Base-by-base conservation (phyloP, 2,797 vertebrate genomes). In the Tympanoctomys barrerae region DNA sequence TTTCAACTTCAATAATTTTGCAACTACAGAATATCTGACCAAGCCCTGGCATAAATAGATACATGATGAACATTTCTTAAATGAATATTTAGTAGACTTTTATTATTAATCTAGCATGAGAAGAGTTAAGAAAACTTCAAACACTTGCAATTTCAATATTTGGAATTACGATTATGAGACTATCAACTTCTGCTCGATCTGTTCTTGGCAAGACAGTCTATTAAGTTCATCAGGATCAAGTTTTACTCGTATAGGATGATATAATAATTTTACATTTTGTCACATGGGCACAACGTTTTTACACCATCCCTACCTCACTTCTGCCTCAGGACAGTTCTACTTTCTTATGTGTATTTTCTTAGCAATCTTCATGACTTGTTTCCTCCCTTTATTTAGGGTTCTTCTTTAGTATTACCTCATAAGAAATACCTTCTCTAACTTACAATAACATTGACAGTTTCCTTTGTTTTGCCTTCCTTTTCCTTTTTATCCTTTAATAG, bases 161-260 rank as follows among this genome's bases (percentile, higher is more conserved):
- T 66, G 81, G 22, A 94, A 82, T 85, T 92, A 90, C 77, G 8
- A 77, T 80, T 52, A 62, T 80, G 80, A 90, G 94, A 93, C 42
- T 68, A 28, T 36, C 39, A 81, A 61, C 36, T 52, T 87, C n/a
- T 62, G 75, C 82, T 87, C 73, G 49, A 77, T 39, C 13, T 88
- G 10, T 9, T 94, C 13, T 14, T 87, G 19, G 78, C 52, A 49
- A 93, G 61, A 80, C 0, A 66, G 8, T n/a, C 42, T 57, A 85
- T 81, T 90, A 61, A 94, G 57, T 87, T 81, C 62, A 90, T 87
- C n/a, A 49, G 33, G 84, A 64, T 88, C 1, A 49, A 68, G 52
- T 83, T 83, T 78, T 57, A 39, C 24, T 52, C 33, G 28, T 52
- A 82, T 82, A 82, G 85, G 9, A 87, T 28, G 83, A 64, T 36